Evolutionary conservation across 2,888 invertebrate species (phyloP).

Genomic region (Eupithecia abbreviata): DNA sequence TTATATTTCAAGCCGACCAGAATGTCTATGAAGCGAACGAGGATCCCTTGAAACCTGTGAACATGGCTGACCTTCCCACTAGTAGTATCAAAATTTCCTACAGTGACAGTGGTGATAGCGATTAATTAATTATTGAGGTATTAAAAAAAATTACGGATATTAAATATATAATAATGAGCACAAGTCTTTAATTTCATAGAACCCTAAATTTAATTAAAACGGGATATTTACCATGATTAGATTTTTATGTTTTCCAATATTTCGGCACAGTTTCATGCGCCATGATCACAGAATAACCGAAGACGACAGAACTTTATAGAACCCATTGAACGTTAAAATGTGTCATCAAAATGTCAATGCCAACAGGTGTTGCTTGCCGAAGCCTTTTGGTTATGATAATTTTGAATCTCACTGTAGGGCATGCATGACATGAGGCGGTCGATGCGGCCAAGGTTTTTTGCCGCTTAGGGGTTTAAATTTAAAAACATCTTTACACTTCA

Average conservation of each 20-base stretch:
- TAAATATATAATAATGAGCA: not conserved
- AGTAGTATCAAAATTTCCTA: conserved; percentile 24
- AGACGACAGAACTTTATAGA: not conserved
- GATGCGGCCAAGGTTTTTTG: conserved; percentile 42
- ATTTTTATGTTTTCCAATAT: too few species aligned
- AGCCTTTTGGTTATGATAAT: conserved; percentile 44
- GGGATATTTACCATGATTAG: too few species aligned
- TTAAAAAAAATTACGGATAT: not conserved
- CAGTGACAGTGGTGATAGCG: conserved; percentile 7
- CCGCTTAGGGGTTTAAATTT: conserved; percentile 22
- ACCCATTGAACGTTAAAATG: conserved; percentile 16
- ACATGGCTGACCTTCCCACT: conserved; percentile 6
- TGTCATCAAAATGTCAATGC: conserved; percentile 33
- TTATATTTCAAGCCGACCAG: conserved; percentile 62
- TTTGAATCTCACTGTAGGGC: conserved; percentile 35
- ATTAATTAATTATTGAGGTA: not conserved
- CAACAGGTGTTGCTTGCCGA: conserved; percentile 31
- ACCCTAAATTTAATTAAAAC: not conserved
- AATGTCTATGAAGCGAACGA: conserved; percentile 44
- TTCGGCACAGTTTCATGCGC: too few species aligned
- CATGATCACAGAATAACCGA: too few species aligned
- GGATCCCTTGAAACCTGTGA: conserved; percentile 28
- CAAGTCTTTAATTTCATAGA: conserved; percentile 3
- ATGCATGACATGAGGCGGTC: conserved; percentile 33
- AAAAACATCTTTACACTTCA: not conserved